A percentile compares a stretch with the other conserved stretches of the same genome.
Evolutionary conservation across 2,113 vertebrate genomes (phyloP).

Genomic region (Brachypteracias leptosomus): DNA sequence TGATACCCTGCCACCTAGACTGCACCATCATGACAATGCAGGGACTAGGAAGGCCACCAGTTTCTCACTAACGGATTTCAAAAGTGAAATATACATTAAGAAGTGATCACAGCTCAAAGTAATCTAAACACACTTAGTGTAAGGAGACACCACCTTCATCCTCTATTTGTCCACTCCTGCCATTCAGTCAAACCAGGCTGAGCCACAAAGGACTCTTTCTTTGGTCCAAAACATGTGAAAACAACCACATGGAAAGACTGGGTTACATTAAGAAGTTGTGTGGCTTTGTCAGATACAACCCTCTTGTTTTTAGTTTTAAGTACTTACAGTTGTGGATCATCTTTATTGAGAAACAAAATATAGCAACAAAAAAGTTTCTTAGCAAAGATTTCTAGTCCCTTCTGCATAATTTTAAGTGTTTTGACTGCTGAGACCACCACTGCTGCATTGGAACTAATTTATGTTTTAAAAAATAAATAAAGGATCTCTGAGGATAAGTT

Average conservation of each 20-base stretch:
- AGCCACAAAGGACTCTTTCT: slow-evolving; percentile 40
- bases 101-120: not conserved
- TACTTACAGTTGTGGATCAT: slow-evolving; percentile 50
- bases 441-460: slow-evolving; percentile 55
- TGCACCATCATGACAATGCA: not conserved
- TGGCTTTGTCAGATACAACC: slow-evolving; percentile 28
- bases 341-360: slow-evolving; percentile 53
- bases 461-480: slow-evolving; percentile 39
- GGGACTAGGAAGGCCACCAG: not conserved
- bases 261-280: slow-evolving; percentile 19
- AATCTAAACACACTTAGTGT: not conserved
- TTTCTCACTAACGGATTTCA: not conserved
- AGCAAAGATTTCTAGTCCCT: slow-evolving; percentile 49
- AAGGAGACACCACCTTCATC: slow-evolving; percentile 1
- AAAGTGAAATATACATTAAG: not conserved
- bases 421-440: slow-evolving; percentile 44
- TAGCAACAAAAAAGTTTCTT: slow-evolving; percentile 34
- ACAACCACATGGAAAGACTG: not conserved
- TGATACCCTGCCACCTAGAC: not conserved
- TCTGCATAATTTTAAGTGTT: slow-evolving; percentile 40
- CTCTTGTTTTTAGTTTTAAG: slow-evolving; percentile 45
- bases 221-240: slow-evolving; percentile 1
- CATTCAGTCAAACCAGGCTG: not conserved
- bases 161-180: not conserved
- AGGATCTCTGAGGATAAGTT: slow-evolving; percentile 31